A percentile compares a stretch with the other conserved stretches of the same genome.
Conservation (phyloP, 2,888 invertebrate species). For the Laspeyria flexula region DNA sequence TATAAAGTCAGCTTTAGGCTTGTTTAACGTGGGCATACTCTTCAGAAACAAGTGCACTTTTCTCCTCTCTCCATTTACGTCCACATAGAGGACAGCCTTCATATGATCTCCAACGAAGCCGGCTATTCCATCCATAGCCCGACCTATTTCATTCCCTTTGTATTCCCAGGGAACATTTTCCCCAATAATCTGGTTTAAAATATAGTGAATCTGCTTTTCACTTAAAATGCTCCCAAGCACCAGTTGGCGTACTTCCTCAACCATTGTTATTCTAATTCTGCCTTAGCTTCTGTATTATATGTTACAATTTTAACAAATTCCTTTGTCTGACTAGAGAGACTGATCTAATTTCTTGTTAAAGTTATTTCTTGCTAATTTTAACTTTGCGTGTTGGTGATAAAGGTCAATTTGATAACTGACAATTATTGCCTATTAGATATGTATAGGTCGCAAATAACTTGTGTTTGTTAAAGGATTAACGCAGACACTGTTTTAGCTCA, state of each 20-base stretch:
- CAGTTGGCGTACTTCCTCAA: slow-evolving; percentile 23
- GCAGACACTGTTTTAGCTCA: slow-evolving; percentile 24
- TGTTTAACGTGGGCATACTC: slow-evolving; percentile 59
- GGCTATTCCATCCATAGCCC: slow-evolving; percentile 58
- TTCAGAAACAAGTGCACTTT: slow-evolving; percentile 64
- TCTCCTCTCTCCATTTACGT: slow-evolving; percentile 27
- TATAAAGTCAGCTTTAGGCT: slow-evolving; percentile 67
- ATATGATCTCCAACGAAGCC: slow-evolving; percentile 72
- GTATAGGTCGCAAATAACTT: not conserved
- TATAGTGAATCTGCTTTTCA: slow-evolving; percentile 50
- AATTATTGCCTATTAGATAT: not conserved
- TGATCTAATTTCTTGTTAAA: not conserved
- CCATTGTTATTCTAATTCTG: slow-evolving; percentile 33
- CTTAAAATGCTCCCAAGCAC: slow-evolving; percentile 47
- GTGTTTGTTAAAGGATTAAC: slow-evolving; percentile 10
- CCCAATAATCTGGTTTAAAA: slow-evolving; percentile 43
- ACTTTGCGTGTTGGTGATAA: not conserved
- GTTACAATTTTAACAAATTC: not conserved
- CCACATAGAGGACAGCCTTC: slow-evolving; percentile 44
- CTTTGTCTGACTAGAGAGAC: not conserved
- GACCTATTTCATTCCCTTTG: slow-evolving; percentile 29
- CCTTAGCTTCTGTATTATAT: not conserved
- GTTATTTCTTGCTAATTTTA: not conserved
- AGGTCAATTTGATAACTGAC: not conserved
- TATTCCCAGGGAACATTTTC: slow-evolving; percentile 28